A percentile compares a stretch with the other conserved stretches of the same genome.
phyloP scores from a whole-genome alignment of 2,113 vertebrate species.

The Corythornis madagascariensis region DNA sequence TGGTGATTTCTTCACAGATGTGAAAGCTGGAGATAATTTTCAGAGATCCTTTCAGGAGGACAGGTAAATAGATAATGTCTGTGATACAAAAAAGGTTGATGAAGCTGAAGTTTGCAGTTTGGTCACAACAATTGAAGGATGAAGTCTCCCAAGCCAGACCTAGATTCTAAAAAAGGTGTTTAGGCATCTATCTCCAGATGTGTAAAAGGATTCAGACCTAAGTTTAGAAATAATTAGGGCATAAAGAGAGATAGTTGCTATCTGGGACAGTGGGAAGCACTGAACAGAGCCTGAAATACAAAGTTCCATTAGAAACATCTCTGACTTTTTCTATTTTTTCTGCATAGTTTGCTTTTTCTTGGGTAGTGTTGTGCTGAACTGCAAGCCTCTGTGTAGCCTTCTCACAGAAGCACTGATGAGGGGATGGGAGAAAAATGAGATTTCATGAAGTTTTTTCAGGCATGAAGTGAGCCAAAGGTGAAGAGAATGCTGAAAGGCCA shows the following conservation, averaged over 20 bases:
- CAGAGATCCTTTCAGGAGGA: neutral
- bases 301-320: neutral
- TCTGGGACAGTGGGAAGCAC: slow-evolving; percentile 24
- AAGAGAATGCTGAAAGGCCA: neutral
- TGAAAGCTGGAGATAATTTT: neutral
- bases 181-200: neutral
- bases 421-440: neutral
- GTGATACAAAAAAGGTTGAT: neutral
- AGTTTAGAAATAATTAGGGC: slow-evolving; percentile 57
- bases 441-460: neutral
- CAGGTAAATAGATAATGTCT: neutral
- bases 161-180: slow-evolving; percentile 31
- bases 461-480: neutral
- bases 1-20: neutral
- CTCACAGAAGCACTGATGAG: neutral
- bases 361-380: neutral
- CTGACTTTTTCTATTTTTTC: neutral
- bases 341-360: neutral
- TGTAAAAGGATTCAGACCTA: slow-evolving; percentile 26
- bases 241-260: slow-evolving; percentile 9
- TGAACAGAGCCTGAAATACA: neutral
- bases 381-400: neutral
- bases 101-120: neutral
- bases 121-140: neutral
- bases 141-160: slow-evolving; percentile 2